Conservation (phyloP, 1,140 invertebrate genomes). For the Hestina assimilis region DNA sequence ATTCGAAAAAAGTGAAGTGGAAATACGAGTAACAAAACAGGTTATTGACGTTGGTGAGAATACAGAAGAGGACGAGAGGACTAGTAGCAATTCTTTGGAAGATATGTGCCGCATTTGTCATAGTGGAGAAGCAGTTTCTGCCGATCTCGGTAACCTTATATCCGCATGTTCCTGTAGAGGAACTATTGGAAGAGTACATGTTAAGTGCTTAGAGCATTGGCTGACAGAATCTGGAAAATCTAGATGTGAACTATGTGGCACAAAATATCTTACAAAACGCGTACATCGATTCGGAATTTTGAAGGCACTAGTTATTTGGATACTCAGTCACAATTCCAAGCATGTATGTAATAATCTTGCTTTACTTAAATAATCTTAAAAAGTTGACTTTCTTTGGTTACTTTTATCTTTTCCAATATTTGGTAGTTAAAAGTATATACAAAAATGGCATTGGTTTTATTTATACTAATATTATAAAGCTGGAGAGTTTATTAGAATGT, state of each 20-base stretch:
- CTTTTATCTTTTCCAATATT: no score
- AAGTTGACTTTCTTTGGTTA: no score
- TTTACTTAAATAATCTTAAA: not conserved
- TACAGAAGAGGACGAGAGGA: slow-evolving; percentile 36
- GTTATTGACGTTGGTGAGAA: slow-evolving; percentile 26
- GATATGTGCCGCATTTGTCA: slow-evolving; percentile 72
- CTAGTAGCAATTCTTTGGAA: slow-evolving; percentile 47
- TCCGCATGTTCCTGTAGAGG: slow-evolving; percentile 81
- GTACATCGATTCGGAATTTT: slow-evolving; percentile 78
- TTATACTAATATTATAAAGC: no score
- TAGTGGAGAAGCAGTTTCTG: slow-evolving; percentile 48
- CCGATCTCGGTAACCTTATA: slow-evolving; percentile 53
- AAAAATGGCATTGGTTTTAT: no score
- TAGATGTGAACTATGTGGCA: slow-evolving; percentile 81
- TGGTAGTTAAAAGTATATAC: no score
- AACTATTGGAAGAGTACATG: slow-evolving; percentile 83
- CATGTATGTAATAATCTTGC: slow-evolving; percentile 57
- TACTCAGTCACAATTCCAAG: slow-evolving; percentile 78
- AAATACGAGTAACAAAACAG: slow-evolving; percentile 14
- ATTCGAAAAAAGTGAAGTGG: slow-evolving; percentile 13
- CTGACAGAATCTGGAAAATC: slow-evolving; percentile 81
- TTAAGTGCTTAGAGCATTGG: slow-evolving; percentile 84
- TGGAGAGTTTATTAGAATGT: no score
- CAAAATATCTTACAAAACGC: slow-evolving; percentile 76
- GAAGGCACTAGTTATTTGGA: slow-evolving; percentile 77